phyloP scores from a whole-genome alignment of 2,888 invertebrate genomes.

The Diabrotica balteata region DNA sequence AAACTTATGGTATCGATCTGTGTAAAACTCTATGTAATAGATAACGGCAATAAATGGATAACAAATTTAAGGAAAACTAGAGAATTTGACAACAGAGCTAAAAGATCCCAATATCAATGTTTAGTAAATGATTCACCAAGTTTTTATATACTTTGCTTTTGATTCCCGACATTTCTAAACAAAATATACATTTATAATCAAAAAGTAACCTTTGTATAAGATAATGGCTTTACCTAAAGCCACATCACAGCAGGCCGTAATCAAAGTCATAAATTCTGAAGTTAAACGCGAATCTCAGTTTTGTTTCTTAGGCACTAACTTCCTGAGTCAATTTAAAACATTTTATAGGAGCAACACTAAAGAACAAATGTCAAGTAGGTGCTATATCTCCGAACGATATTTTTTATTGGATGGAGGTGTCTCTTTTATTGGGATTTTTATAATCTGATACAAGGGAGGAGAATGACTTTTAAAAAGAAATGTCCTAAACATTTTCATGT shows the following conservation, averaged over 20 bases:
- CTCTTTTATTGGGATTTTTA: conserved; percentile 55
- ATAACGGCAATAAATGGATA: no score
- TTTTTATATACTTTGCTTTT: no score
- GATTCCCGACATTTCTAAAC: no score
- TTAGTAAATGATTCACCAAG: no score
- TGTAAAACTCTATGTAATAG: no score
- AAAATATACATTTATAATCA: no score
- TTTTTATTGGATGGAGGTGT: conserved; percentile 55
- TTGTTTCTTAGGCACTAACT: conserved; percentile 12
- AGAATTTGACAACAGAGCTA: no score
- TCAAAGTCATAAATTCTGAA: conserved; percentile 3
- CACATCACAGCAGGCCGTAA: background rate
- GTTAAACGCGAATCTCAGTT: background rate
- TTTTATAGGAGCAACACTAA: conserved; percentile 47
- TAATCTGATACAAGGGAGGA: conserved; percentile 52
- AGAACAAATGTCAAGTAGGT: conserved; percentile 54
- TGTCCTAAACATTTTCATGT: conserved; percentile 53
- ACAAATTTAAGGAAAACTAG: no score
- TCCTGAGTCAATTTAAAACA: conserved; percentile 36
- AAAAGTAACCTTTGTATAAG: no score
- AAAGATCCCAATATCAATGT: no score
- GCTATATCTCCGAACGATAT: conserved; percentile 48
- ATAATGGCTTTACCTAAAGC: no score
- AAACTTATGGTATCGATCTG: no score
- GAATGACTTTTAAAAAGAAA: conserved; percentile 55